A percentile compares a stretch with the other conserved stretches of the same genome.
Conservation (phyloP, 2,888 invertebrate species). For the Neoitamus cyanurus region DNA sequence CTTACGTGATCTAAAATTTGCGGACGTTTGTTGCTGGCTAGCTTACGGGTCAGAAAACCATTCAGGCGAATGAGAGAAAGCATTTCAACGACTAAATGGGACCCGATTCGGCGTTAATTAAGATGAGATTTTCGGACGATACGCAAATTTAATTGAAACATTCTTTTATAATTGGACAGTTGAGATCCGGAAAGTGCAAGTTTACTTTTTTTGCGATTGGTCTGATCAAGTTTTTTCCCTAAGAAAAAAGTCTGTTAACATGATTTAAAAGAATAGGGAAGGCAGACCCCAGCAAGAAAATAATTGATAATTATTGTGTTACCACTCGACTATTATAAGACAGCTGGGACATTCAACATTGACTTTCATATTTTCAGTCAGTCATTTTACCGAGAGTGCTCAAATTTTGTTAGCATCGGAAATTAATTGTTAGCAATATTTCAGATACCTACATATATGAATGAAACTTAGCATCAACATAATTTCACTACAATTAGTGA, state of each 20-base stretch:
- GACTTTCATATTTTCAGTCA: too few relatives aligned
- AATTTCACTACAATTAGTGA: too few relatives aligned
- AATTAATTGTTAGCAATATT: too few relatives aligned
- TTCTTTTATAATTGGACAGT: neutral
- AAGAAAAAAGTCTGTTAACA: neutral
- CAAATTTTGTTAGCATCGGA: too few relatives aligned
- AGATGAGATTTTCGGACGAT: neutral
- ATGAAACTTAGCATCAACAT: too few relatives aligned
- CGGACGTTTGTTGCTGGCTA: neutral
- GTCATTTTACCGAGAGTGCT: too few relatives aligned
- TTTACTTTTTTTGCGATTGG: neutral
- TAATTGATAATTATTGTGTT: neutral
- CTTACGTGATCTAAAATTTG: slow-evolving; percentile 27
- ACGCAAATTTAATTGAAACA: slow-evolving; percentile 1
- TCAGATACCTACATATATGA: too few relatives aligned
- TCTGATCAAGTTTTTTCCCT: neutral
- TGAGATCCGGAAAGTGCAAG: slow-evolving; percentile 1
- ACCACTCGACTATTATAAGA: too few relatives aligned
- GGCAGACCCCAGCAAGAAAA: neutral
- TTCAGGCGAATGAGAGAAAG: slow-evolving; percentile 4
- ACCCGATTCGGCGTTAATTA: neutral
- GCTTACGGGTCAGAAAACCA: neutral
- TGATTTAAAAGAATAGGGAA: neutral
- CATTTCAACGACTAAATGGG: neutral
- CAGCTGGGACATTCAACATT: too few relatives aligned